These are phyloP conservation scores for Holacanthus passer DNA, from an alignment of 2,113 vertebrate species.

Conservation along the genomic window DNA sequence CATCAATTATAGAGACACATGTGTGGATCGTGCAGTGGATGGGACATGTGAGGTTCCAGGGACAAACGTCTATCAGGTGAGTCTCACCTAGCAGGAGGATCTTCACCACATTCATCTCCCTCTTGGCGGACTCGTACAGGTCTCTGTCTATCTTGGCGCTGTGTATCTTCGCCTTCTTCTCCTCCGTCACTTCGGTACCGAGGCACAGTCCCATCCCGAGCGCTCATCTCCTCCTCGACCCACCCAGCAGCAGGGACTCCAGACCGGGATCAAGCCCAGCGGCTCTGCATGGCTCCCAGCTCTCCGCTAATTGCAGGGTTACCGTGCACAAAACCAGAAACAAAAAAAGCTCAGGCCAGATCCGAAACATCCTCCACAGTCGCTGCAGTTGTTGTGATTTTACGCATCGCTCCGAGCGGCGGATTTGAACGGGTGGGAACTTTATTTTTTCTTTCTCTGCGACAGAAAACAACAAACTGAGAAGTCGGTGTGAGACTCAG, in stretches of 20 bases:
- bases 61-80: not conserved
- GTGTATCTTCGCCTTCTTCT: conserved; percentile 80
- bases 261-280: conserved; percentile 7
- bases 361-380: conserved; percentile 12
- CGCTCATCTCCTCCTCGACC: conserved; percentile 70
- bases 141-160: conserved; percentile 82
- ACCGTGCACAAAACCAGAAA: not conserved
- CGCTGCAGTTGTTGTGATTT: not conserved
- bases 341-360: conserved; percentile 34
- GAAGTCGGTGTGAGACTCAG: not conserved
- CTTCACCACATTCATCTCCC: conserved; percentile 85
- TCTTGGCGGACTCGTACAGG: conserved; percentile 81
- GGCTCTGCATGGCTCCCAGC: conserved; percentile 28
- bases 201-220: conserved; percentile 85
- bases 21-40: not conserved
- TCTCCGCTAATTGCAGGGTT: not conserved
- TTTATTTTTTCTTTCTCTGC: too few relatives aligned
- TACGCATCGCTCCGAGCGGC: conserved; percentile 10
- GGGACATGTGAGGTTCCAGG: not conserved
- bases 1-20: not conserved
- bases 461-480: conserved; percentile 11
- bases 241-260: conserved; percentile 24
- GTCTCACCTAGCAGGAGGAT: conserved; percentile 85
- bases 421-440: not conserved
- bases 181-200: conserved; percentile 83